A percentile compares a stretch with the other conserved stretches of the same genome.
phyloP scores from a whole-genome alignment of 2,888 invertebrate genomes.

The Synanthedon formicaeformis region DNA sequence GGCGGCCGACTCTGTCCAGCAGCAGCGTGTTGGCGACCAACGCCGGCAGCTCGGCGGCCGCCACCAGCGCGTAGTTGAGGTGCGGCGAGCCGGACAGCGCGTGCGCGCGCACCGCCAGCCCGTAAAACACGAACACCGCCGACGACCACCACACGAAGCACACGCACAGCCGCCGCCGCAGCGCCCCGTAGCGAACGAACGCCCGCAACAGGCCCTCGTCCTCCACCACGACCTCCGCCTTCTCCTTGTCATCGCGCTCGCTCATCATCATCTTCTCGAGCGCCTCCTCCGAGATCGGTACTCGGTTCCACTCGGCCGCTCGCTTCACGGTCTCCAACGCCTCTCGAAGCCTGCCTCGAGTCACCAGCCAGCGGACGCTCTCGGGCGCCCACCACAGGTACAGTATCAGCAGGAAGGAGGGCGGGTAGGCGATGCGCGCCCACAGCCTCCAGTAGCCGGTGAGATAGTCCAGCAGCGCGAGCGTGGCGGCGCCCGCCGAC shows the following conservation, averaged over 20 bases:
- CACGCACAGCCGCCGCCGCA: constrained; percentile 47
- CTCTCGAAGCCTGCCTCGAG: constrained; percentile 72
- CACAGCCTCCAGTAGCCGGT: constrained; percentile 78
- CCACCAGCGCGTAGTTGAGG: constrained; percentile 49
- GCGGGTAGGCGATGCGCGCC: constrained; percentile 77
- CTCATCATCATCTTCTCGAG: constrained; percentile 43
- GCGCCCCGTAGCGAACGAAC: constrained; percentile 40
- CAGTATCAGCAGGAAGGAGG: constrained; percentile 74
- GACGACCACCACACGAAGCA: constrained; percentile 59
- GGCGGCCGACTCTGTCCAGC: constrained; percentile 48
- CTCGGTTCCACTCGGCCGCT: constrained; percentile 73
- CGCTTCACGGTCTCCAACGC: constrained; percentile 71
- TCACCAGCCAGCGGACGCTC: constrained; percentile 81
- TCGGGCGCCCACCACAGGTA: constrained; percentile 81
- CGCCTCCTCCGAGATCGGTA: constrained; percentile 54
- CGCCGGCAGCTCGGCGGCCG: constrained; percentile 53
- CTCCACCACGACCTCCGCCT: constrained; percentile 20
- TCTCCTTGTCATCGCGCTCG: constrained; percentile 32
- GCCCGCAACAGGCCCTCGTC: constrained; percentile 46
- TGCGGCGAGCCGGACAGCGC: constrained; percentile 44
- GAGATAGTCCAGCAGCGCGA: constrained; percentile 77
- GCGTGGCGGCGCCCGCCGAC: constrained; percentile 75
- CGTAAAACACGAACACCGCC: constrained; percentile 62
- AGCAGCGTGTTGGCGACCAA: constrained; percentile 48
- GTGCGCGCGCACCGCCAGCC: constrained; percentile 52